Evolutionary conservation across 2,113 vertebrate genomes (phyloP).

Genomic region (Tetrao urogallus): DNA sequence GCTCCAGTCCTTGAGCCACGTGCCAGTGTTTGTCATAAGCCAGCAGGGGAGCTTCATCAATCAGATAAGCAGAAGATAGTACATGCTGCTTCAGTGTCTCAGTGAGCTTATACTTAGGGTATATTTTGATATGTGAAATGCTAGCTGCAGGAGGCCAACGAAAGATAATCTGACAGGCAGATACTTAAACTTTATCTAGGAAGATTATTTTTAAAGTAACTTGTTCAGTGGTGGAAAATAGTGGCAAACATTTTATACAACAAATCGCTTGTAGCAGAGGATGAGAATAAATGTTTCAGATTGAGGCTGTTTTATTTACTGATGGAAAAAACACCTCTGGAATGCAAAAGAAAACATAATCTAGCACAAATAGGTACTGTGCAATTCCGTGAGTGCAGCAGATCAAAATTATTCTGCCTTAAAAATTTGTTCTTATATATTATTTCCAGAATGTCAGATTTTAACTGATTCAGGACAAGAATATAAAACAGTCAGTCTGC

Average conservation of each 20-base stretch:
- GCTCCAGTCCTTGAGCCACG: rapidly evolving
- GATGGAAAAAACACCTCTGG: background rate
- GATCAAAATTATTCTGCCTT: background rate
- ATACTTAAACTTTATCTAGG: background rate
- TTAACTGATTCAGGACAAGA: background rate
- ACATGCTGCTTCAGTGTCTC: background rate
- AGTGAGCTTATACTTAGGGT: background rate
- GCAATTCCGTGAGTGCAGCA: background rate
- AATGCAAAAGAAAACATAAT: background rate
- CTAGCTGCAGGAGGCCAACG: background rate
- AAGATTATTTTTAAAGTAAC: slow-evolving; percentile 20
- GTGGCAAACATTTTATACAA: background rate
- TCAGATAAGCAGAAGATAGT: background rate
- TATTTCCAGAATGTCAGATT: background rate
- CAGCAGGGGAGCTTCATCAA: background rate
- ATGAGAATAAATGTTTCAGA: background rate
- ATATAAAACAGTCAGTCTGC: background rate
- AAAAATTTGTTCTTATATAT: background rate
- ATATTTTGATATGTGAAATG: background rate
- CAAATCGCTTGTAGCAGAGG: background rate
- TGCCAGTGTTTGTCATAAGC: background rate
- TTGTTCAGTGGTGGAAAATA: background rate
- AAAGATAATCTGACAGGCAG: background rate
- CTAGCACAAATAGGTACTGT: background rate
- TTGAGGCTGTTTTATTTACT: background rate